Conservation (phyloP, 1,140 invertebrate species). For the Monochamus saltuarius region DNA sequence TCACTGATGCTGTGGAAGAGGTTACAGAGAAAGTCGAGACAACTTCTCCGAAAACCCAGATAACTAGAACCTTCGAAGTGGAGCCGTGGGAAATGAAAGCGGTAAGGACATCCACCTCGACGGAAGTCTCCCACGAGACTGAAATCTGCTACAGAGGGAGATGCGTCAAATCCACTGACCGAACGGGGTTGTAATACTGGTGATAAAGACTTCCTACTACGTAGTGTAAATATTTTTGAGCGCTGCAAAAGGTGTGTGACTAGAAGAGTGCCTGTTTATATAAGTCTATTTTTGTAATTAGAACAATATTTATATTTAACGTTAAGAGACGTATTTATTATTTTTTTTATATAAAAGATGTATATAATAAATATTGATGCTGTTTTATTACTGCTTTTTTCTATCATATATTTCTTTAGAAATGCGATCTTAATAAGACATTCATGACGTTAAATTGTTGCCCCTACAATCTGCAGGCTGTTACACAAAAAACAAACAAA, state of each 20-base stretch:
- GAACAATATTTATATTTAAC: not conserved
- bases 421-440: too few species aligned
- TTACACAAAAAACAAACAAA: too few species aligned
- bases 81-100: constrained; percentile 56
- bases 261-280: constrained; percentile 11
- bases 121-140: constrained; percentile 79
- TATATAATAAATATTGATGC: not conserved
- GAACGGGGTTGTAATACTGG: constrained; percentile 13
- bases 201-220: constrained; percentile 6
- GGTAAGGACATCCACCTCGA: constrained; percentile 68
- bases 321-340: not conserved
- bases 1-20: constrained; percentile 41
- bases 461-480: too few species aligned
- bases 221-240: constrained; percentile 19
- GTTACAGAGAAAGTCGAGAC: constrained; percentile 47
- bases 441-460: too few species aligned
- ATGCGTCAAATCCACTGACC: constrained; percentile 71
- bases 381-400: not conserved
- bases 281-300: constrained; percentile 2
- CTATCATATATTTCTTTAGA: not conserved
- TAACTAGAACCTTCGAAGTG: constrained; percentile 50
- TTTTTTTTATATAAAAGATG: not conserved
- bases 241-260: constrained; percentile 12
- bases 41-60: constrained; percentile 37
- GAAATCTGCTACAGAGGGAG: constrained; percentile 83